These are phyloP conservation scores for Capra hircus DNA, from an alignment of 2,113 vertebrate genomes.

Conservation along the genomic window DNA sequence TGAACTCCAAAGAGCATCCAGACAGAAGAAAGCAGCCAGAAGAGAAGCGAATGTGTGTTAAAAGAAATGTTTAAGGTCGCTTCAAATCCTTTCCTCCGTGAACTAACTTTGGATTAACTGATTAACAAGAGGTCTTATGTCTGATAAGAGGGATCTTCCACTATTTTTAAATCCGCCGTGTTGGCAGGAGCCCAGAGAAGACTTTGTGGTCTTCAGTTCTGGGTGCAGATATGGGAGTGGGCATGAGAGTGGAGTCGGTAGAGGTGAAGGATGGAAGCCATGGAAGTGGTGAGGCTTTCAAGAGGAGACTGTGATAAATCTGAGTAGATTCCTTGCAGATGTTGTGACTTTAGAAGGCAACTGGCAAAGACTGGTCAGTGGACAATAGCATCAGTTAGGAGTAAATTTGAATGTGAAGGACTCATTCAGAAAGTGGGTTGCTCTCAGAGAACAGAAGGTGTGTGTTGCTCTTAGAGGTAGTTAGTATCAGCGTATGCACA, in stretches of 20 bases:
- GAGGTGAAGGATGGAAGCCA: background rate
- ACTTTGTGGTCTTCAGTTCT: background rate
- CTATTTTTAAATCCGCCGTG: background rate
- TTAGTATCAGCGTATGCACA: background rate
- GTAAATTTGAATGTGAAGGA: background rate
- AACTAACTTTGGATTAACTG: background rate
- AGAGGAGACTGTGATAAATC: background rate
- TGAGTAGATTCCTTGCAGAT: background rate
- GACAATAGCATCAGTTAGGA: background rate
- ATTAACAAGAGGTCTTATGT: background rate
- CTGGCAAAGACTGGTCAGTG: background rate
- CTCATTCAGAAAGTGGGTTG: background rate
- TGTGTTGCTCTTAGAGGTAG: background rate
- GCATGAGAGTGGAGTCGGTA: background rate
- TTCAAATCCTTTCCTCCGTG: background rate
- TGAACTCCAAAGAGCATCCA: background rate
- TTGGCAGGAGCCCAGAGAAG: background rate
- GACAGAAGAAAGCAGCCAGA: background rate
- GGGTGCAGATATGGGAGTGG: accelerated
- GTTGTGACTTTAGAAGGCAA: background rate
- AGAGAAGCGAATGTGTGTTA: background rate
- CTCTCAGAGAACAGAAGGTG: background rate
- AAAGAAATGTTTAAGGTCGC: background rate
- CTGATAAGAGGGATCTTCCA: background rate
- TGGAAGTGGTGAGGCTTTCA: background rate